phyloP scores from a whole-genome alignment of 2,888 invertebrate genomes.

The Cacoxenus indagator region DNA sequence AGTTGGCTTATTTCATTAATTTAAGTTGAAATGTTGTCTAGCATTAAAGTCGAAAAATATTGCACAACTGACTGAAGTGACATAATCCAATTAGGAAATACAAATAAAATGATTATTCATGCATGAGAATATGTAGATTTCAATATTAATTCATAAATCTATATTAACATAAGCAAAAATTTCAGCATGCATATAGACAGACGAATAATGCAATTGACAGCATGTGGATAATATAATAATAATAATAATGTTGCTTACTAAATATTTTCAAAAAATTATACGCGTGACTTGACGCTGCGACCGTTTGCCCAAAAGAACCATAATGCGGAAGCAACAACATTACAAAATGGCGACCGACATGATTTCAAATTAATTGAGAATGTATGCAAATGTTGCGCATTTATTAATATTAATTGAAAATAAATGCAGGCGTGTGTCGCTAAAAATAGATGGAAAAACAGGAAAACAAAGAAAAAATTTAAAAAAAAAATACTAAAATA shows the following conservation, averaged over 20 bases:
- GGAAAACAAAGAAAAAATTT: not conserved
- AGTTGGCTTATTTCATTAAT: too few species aligned
- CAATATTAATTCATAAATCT: not conserved
- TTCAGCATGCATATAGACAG: too few species aligned
- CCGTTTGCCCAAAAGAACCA: not conserved
- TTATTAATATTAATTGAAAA: constrained; percentile 63
- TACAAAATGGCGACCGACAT: not conserved
- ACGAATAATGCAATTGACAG: too few species aligned
- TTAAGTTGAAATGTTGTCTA: too few species aligned
- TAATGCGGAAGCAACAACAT: not conserved
- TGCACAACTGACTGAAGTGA: not conserved
- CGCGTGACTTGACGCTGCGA: not conserved
- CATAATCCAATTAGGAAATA: constrained; percentile 5
- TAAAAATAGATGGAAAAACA: not conserved
- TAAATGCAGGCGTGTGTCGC: constrained; percentile 46
- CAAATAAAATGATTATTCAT: not conserved
- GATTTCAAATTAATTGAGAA: constrained; percentile 14
- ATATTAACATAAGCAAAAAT: not conserved
- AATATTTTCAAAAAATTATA: constrained; percentile 3
- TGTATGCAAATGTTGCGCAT: constrained; percentile 37
- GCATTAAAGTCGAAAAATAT: too few species aligned
- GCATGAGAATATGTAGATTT: not conserved
- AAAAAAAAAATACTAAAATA: too few species aligned
- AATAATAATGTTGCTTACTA: not conserved
- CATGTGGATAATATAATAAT: too few species aligned